Evolutionary conservation across 2,888 invertebrate species (phyloP), one percentile per base, ranked within the genome.

Genomic region (Drosophila helvetica): DNA sequence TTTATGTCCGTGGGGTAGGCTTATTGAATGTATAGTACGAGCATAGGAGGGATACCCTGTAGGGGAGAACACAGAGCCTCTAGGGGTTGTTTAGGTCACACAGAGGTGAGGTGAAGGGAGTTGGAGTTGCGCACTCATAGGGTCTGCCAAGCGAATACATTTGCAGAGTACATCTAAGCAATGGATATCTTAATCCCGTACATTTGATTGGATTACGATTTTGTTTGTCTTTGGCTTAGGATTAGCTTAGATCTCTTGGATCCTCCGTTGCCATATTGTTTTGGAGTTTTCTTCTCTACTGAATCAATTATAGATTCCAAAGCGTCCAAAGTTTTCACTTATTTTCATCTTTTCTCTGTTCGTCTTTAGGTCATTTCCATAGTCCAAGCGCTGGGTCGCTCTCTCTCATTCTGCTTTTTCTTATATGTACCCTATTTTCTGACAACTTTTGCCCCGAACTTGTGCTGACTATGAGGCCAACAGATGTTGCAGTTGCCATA

Each of bases 401-500:
- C 66, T 61, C 53, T 71, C 65, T 33, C 57, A 33, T 70, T 69
- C 51, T 56, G 54, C 55, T 78, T 80, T 78, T 55, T 79, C 83
- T 78, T 73, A 73, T 46, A 70, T n/a, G 0, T 22, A 0, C 54
- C 71, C 68, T 84, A 77, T 82, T 79, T 78, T 74, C 74, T 77
- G 64, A 74, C 62, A 73, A 72, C 60, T 53, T 74, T 64, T 60
- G 55, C 51, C 22, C 42, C 33, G 48, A 67, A 69, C 70, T 66
- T 61, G 57, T 55, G 57, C 55, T 50, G 70, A 48, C 60, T 71
- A 60, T 61, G 72, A 67, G 75, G 78, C 62, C 88, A 79, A 76
- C 85, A 85, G 87, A 87, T 85, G 85, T 87, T 81, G 77, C 79
- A 57, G 62, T 64, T 45, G 63, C 64, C 55, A 27, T 27, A 5